Percentiles rank a stretch among this genome's conserved stretches.
phyloP scores from a whole-genome alignment of 2,113 vertebrate genomes.

The Loxodonta africana region DNA sequence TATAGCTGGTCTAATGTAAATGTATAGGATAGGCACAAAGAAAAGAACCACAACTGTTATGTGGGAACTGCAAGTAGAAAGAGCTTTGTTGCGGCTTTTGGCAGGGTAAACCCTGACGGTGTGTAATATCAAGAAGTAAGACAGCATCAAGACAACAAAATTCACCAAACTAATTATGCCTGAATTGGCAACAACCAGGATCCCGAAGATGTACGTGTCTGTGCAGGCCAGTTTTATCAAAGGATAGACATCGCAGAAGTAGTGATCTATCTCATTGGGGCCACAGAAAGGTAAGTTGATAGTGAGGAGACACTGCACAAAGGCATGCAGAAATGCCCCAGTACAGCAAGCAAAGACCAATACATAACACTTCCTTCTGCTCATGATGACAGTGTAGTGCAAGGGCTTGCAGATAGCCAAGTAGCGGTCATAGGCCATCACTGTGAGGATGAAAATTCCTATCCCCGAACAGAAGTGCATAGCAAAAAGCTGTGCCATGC shows the following conservation, averaged over 20 bases:
- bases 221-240: slow-evolving; percentile 73
- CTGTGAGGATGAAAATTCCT: slow-evolving; percentile 37
- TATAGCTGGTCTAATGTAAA: slow-evolving; percentile 65
- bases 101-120: slow-evolving; percentile 1
- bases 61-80: slow-evolving; percentile 71
- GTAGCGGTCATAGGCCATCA: slow-evolving; percentile 63
- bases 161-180: slow-evolving; percentile 36
- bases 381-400: slow-evolving; percentile 65
- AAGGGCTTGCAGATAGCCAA: slow-evolving; percentile 68
- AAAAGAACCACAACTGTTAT: slow-evolving; percentile 54
- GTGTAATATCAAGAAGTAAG: slow-evolving; percentile 48
- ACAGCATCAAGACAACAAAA: slow-evolving; percentile 31
- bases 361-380: neutral
- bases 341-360: slow-evolving; percentile 47
- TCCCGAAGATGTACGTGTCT: neutral
- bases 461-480: slow-evolving; percentile 60
- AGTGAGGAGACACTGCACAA: slow-evolving; percentile 54
- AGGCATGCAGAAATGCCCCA: slow-evolving; percentile 64
- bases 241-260: slow-evolving; percentile 68
- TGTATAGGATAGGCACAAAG: slow-evolving; percentile 52
- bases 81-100: slow-evolving; percentile 47
- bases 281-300: slow-evolving; percentile 59
- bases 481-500: slow-evolving; percentile 60
- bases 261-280: slow-evolving; percentile 71
- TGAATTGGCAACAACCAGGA: slow-evolving; percentile 56